These are phyloP conservation scores for Lamprologus speciosus DNA, from an alignment of 2,113 vertebrate genomes.

Conservation along the genomic window DNA sequence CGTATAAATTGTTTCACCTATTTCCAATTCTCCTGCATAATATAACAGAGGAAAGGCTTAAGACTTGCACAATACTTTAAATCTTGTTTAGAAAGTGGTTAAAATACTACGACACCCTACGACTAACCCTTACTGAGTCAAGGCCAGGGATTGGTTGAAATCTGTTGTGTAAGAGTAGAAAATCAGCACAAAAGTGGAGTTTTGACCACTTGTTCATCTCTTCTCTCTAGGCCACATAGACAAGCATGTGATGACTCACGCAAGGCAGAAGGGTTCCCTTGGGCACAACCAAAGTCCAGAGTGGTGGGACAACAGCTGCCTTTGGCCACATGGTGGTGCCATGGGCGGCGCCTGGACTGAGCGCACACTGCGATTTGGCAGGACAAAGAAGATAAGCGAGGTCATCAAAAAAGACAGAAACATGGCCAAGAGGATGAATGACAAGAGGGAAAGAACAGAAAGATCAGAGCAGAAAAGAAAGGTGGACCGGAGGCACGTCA, in stretches of 20 bases:
- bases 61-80: background rate
- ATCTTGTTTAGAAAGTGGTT: background rate
- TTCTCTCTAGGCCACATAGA: conserved; percentile 47
- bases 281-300: conserved; percentile 46
- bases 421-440: background rate
- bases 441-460: background rate
- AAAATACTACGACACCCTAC: background rate
- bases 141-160: background rate
- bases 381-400: conserved; percentile 61
- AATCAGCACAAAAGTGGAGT: background rate
- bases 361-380: conserved; percentile 59
- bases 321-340: conserved; percentile 64
- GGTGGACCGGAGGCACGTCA: conserved; percentile 37
- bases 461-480: conserved; percentile 23
- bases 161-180: background rate
- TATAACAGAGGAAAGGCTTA: background rate
- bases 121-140: rapidly evolving
- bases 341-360: conserved; percentile 62
- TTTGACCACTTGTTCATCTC: background rate
- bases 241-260: conserved; percentile 79
- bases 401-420: conserved; percentile 24
- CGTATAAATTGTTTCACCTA: background rate
- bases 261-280: conserved; percentile 64
- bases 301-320: conserved; percentile 46
- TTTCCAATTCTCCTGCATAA: background rate